Conservation (phyloP, 1,140 invertebrate genomes). For the Adelges cooleyi region DNA sequence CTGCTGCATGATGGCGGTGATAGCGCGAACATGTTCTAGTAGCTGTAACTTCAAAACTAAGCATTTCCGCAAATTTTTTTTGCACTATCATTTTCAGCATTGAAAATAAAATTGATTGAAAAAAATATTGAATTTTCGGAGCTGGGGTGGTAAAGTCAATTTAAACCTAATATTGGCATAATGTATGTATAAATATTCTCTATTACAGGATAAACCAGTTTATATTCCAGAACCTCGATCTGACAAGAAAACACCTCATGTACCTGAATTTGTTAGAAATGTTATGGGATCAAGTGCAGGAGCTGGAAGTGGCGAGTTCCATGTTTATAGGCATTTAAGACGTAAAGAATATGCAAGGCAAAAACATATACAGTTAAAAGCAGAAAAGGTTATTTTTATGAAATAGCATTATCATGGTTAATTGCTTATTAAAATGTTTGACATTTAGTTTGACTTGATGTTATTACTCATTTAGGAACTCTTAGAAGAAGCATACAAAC, state of each 20-base stretch:
- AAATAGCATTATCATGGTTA: not conserved
- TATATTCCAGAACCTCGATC: conserved; percentile 72
- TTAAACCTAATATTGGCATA: too few relatives aligned
- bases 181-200: too few relatives aligned
- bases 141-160: too few relatives aligned
- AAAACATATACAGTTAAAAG: conserved; percentile 81
- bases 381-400: conserved; percentile 51
- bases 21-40: too few relatives aligned
- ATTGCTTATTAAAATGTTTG: not conserved
- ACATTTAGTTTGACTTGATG: not conserved
- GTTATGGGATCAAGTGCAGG: conserved; percentile 96
- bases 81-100: too few relatives aligned
- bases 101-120: too few relatives aligned
- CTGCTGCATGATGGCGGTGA: too few relatives aligned
- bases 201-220: conserved; percentile 84
- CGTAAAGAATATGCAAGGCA: conserved; percentile 90
- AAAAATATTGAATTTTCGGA: too few relatives aligned
- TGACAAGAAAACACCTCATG: conserved; percentile 59
- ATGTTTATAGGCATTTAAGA: conserved; percentile 89
- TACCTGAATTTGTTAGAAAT: conserved; percentile 92
- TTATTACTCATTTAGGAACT: conserved; percentile 52
- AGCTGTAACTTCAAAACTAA: too few relatives aligned
- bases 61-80: too few relatives aligned
- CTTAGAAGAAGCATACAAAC: conserved; percentile 67
- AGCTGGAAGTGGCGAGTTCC: conserved; percentile 95